These are phyloP conservation scores for Eptatretus burgeri DNA, from an alignment of 2,113 vertebrate species.

Conservation along the genomic window DNA sequence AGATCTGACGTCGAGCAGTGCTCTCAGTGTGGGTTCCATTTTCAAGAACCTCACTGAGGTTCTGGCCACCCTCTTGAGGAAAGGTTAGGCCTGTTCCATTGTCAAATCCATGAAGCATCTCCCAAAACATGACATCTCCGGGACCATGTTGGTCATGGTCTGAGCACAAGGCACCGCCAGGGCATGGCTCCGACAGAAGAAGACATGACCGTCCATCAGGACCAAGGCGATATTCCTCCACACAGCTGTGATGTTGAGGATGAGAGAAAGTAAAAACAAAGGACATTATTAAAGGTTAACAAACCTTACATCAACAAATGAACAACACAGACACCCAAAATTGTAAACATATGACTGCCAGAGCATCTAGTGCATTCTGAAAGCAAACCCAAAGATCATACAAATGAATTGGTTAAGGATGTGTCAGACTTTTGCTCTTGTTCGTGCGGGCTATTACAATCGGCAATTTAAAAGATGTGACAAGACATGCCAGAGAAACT, in stretches of 20 bases:
- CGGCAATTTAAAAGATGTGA: too few species aligned
- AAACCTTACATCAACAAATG: too few species aligned
- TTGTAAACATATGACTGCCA: too few species aligned
- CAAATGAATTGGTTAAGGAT: too few species aligned
- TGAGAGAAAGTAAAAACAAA: too few species aligned
- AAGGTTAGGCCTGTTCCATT: slow-evolving; percentile 44
- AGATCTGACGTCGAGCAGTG: slow-evolving; percentile 72
- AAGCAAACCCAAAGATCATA: too few species aligned
- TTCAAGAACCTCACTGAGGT: background rate
- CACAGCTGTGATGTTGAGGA: slow-evolving; percentile 27
- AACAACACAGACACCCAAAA: too few species aligned
- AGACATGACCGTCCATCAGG: slow-evolving; percentile 69
- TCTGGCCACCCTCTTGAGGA: background rate
- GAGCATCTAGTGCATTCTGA: too few species aligned
- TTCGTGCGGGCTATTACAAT: too few species aligned
- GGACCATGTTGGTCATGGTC: slow-evolving; percentile 56
- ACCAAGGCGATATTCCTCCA: slow-evolving; percentile 79
- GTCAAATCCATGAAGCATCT: slow-evolving; percentile 86
- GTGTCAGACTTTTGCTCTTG: too few species aligned
- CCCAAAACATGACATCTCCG: slow-evolving; percentile 73
- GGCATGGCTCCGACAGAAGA: slow-evolving; percentile 56
- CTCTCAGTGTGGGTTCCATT: slow-evolving; percentile 11
- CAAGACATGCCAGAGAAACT: too few species aligned
- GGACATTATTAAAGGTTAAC: too few species aligned
- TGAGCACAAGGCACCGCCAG: slow-evolving; percentile 51